phyloP scores from a whole-genome alignment of 2,888 invertebrate species.

The Asteroscopus sphinx region DNA sequence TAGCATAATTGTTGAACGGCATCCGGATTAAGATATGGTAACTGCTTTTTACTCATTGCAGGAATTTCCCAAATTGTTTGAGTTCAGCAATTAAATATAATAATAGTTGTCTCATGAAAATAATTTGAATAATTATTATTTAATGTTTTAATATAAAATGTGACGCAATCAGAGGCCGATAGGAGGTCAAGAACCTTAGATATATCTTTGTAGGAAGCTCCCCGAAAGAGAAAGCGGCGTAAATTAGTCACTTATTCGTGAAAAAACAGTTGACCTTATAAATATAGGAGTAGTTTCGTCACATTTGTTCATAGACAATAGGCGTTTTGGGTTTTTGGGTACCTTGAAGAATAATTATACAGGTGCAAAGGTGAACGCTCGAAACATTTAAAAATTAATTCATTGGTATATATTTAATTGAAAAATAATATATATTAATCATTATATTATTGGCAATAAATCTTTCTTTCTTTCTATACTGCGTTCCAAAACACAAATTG shows the following conservation, averaged over 20 bases:
- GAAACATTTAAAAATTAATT: no score
- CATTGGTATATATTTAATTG: no score
- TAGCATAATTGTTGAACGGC: slow-evolving; percentile 25
- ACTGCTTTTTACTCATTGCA: slow-evolving; percentile 15
- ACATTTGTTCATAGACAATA: slow-evolving; percentile 26
- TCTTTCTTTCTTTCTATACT: no score
- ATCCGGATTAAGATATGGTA: slow-evolving; percentile 35
- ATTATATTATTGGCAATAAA: no score
- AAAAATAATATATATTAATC: no score
- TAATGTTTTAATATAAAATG: background rate
- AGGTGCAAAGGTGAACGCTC: slow-evolving; percentile 31
- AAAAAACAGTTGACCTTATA: background rate
- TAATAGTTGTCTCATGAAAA: slow-evolving; percentile 12
- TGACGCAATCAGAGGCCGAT: slow-evolving; percentile 1
- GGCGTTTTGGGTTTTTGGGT: slow-evolving; percentile 15
- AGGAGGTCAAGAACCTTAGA: slow-evolving; percentile 15
- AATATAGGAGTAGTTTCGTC: slow-evolving; percentile 18
- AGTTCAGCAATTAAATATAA: slow-evolving; percentile 8
- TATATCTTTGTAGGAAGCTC: slow-evolving; percentile 6
- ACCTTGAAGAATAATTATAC: slow-evolving; percentile 5
- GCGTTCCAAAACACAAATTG: no score
- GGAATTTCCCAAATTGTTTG: slow-evolving; percentile 41
- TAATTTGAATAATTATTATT: slow-evolving; percentile 3
- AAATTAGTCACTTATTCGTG: slow-evolving; percentile 3
- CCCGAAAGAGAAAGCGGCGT: slow-evolving; percentile 4